Percentiles rank a stretch among this genome's conserved stretches.
These are phyloP conservation scores for Agriopis leucophaearia DNA, from an alignment of 2,888 invertebrate genomes.

Conservation along the genomic window DNA sequence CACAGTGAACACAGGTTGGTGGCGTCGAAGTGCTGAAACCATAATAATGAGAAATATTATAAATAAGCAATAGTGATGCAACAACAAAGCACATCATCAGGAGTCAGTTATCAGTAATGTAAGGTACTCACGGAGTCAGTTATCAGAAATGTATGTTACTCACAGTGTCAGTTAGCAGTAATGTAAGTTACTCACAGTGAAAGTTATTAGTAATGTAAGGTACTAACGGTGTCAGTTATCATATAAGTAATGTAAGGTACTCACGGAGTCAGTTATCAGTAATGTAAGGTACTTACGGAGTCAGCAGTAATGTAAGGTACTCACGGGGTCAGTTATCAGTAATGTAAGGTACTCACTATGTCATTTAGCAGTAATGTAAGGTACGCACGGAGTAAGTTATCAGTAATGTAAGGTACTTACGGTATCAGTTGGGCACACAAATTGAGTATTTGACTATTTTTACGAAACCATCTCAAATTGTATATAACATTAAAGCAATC, in stretches of 20 bases:
- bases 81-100: no score
- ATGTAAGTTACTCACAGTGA: not conserved
- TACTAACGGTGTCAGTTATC: conserved; percentile 49
- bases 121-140: not conserved
- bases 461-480: no score
- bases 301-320: conserved; percentile 21
- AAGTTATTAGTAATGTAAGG: not conserved
- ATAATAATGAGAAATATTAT: no score
- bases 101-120: not conserved
- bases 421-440: no score
- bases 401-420: no score
- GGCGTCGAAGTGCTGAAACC: conserved; percentile 63
- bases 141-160: conserved; percentile 27
- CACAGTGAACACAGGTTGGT: conserved; percentile 65
- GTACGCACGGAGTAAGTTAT: no score
- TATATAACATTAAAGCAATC: no score
- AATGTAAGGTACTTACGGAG: no score
- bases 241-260: not conserved
- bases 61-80: no score
- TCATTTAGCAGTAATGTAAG: no score
- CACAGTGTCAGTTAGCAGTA: conserved; percentile 49
- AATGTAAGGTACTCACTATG: not conserved
- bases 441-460: no score
- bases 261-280: not conserved
- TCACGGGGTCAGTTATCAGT: conserved; percentile 46